phyloP scores from a whole-genome alignment of 2,888 invertebrate species.

The Aromia moschata region DNA sequence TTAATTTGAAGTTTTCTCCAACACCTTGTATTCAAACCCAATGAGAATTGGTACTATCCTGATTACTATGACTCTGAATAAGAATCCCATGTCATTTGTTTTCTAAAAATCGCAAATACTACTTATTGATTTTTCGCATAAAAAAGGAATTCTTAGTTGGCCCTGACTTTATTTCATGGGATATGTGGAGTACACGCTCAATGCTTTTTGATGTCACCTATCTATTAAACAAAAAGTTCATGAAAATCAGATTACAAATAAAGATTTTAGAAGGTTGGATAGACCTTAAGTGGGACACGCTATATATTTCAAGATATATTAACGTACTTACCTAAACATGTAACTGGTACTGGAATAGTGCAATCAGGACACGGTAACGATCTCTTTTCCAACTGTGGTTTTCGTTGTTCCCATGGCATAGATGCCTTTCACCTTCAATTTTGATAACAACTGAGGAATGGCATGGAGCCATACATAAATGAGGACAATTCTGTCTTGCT shows the following conservation, averaged over 20 bases:
- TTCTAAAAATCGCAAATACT: background rate
- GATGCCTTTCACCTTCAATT: constrained; percentile 67
- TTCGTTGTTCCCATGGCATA: constrained; percentile 72
- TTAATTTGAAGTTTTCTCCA: background rate
- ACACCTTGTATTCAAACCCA: no score
- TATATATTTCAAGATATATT: no score
- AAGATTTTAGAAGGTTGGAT: no score
- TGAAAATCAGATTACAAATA: no score
- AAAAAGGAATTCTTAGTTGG: no score
- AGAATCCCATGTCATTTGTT: no score
- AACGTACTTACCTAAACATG: constrained; percentile 68
- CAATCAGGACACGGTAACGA: constrained; percentile 77
- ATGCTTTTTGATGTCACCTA: background rate
- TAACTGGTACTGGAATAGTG: constrained; percentile 73
- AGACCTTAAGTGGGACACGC: background rate
- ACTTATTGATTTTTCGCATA: no score
- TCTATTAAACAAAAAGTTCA: no score
- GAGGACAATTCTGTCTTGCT: constrained; percentile 68
- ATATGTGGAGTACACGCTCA: no score
- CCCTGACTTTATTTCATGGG: no score
- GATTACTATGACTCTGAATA: no score
- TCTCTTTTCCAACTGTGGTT: constrained; percentile 63
- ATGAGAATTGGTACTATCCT: no score
- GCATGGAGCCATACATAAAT: constrained; percentile 77
- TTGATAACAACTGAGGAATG: constrained; percentile 78